Conservation (phyloP, 2,888 invertebrate species). For the Synergus japonicus region DNA sequence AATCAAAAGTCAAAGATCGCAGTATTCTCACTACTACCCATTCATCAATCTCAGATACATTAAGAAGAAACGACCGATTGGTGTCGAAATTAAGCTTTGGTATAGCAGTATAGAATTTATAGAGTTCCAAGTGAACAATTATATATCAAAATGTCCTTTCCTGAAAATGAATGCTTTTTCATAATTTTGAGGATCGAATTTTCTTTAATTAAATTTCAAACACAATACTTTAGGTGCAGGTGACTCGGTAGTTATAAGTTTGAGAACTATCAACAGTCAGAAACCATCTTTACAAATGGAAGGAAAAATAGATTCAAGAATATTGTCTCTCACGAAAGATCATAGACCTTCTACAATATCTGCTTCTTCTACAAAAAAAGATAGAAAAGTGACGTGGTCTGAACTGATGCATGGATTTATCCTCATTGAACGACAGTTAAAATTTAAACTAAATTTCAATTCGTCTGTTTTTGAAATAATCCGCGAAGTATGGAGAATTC, state of each 20-base stretch:
- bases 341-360: constrained; percentile 48
- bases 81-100: constrained; percentile 10
- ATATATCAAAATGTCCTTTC: not conserved
- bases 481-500: constrained; percentile 78
- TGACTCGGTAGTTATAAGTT: constrained; percentile 5
- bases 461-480: constrained; percentile 83
- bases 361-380: constrained; percentile 47
- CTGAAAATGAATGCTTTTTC: not conserved
- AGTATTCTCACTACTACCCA: constrained; percentile 1
- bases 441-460: constrained; percentile 84
- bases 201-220: not conserved
- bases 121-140: not conserved
- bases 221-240: constrained; percentile 6
- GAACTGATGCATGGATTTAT: constrained; percentile 84
- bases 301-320: constrained; percentile 3
- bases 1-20: constrained; percentile 19
- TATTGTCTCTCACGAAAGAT: constrained; percentile 37
- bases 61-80: not conserved
- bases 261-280: not conserved
- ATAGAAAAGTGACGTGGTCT: constrained; percentile 81
- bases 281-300: constrained; percentile 10
- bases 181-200: not conserved
- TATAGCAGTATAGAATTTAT: not conserved
- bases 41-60: constrained; percentile 4
- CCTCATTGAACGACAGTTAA: constrained; percentile 83